phyloP scores from a whole-genome alignment of 2,888 invertebrate species.

The Coleophora flavipennella region DNA sequence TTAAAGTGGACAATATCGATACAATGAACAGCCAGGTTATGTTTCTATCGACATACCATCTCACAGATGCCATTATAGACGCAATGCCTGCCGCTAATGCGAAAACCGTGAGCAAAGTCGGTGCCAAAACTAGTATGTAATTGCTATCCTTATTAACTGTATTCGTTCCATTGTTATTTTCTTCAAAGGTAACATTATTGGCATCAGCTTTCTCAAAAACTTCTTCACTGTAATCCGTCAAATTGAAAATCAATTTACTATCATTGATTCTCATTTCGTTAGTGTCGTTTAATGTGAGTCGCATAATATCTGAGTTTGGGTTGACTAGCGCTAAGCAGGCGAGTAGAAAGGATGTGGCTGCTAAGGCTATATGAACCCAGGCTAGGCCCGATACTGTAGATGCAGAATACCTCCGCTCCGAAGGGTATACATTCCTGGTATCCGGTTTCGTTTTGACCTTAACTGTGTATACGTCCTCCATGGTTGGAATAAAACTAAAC shows the following conservation, averaged over 20 bases:
- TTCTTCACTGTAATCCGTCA: slow-evolving; percentile 3
- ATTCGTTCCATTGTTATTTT: not conserved
- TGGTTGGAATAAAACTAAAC: slow-evolving; percentile 20
- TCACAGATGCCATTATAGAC: slow-evolving; percentile 74
- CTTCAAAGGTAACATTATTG: not conserved
- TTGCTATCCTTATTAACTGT: slow-evolving; percentile 18
- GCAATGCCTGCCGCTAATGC: slow-evolving; percentile 65
- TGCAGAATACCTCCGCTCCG: slow-evolving; percentile 77
- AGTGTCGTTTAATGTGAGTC: slow-evolving; percentile 13
- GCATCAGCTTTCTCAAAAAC: slow-evolving; percentile 2
- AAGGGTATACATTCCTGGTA: slow-evolving; percentile 73
- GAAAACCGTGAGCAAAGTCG: slow-evolving; percentile 64
- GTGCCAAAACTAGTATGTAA: slow-evolving; percentile 58
- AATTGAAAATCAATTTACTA: slow-evolving; percentile 11
- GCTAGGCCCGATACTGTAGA: slow-evolving; percentile 77
- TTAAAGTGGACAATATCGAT: slow-evolving; percentile 65
- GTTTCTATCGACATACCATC: slow-evolving; percentile 78
- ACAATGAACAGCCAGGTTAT: slow-evolving; percentile 75
- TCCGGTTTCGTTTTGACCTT: slow-evolving; percentile 76
- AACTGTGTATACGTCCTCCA: slow-evolving; percentile 79
- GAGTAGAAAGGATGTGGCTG: slow-evolving; percentile 69
- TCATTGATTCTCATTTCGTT: slow-evolving; percentile 14
- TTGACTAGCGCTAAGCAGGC: slow-evolving; percentile 66
- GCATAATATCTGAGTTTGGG: slow-evolving; percentile 25
- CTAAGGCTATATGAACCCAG: slow-evolving; percentile 75